Percentiles rank a stretch among this genome's conserved stretches.
Conservation (phyloP, 2,113 vertebrate genomes). For the Oceanodroma tethys region DNA sequence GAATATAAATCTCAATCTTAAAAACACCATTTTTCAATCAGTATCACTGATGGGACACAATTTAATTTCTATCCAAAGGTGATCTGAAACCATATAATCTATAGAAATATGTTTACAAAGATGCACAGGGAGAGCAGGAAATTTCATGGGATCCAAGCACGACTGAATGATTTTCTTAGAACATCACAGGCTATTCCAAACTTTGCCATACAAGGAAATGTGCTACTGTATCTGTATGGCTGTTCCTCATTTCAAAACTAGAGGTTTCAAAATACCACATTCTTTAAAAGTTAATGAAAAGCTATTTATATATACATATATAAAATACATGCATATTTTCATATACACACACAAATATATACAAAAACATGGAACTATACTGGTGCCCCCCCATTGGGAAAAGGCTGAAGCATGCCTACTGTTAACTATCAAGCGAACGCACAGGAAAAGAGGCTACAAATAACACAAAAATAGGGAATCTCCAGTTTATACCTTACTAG, state of each 20-base stretch:
- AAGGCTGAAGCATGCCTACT: background rate
- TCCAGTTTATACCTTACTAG: background rate
- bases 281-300: background rate
- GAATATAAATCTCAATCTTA: background rate
- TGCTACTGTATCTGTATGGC: background rate
- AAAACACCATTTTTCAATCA: background rate
- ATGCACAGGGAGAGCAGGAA: background rate
- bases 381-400: rapidly evolving
- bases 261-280: background rate
- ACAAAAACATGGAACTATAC: background rate
- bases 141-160: background rate
- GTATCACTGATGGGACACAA: background rate
- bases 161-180: background rate
- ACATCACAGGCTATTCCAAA: background rate
- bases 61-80: background rate
- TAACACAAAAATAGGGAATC: background rate
- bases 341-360: background rate
- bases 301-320: background rate
- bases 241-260: background rate
- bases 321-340: background rate
- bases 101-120: background rate
- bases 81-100: background rate
- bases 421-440: background rate
- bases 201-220: background rate
- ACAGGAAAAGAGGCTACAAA: background rate